A percentile compares a stretch with the other conserved stretches of the same genome.
phyloP scores from a whole-genome alignment of 1,140 invertebrate species.

The Heliconius eleuchia region DNA sequence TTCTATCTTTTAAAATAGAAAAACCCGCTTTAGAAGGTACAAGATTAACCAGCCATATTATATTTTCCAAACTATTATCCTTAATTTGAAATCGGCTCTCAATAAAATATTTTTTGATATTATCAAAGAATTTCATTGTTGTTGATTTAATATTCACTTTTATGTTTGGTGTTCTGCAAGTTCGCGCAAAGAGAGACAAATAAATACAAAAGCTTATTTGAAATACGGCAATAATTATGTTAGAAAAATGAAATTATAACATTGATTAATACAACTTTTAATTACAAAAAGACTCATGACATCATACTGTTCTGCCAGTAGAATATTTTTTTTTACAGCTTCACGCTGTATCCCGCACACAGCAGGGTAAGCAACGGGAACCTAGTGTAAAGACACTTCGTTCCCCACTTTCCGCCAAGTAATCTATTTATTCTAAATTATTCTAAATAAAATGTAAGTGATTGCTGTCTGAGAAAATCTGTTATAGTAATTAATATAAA shows the following conservation, averaged over 20 bases:
- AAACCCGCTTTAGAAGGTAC: conserved; percentile 53
- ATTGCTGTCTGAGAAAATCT: too few species aligned
- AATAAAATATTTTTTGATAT: conserved; percentile 28
- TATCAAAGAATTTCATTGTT: conserved; percentile 19
- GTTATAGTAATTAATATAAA: too few species aligned
- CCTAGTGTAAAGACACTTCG: too few species aligned
- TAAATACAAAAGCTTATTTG: background rate
- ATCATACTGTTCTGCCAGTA: background rate
- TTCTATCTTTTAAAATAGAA: conserved; percentile 42
- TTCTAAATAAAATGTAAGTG: too few species aligned
- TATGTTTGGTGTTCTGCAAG: background rate
- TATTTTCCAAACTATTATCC: conserved; percentile 50
- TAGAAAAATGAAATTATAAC: conserved; percentile 1
- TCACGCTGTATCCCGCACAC: too few species aligned
- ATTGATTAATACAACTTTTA: background rate
- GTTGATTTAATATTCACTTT: background rate
- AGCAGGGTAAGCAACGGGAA: too few species aligned
- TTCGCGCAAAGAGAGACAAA: background rate
- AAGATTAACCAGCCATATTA: conserved; percentile 58
- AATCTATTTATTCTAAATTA: too few species aligned
- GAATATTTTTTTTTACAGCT: too few species aligned
- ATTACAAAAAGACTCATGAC: background rate
- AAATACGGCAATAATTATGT: background rate
- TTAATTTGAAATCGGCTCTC: conserved; percentile 26
- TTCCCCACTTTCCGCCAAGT: too few species aligned